Evolutionary conservation across 2,888 invertebrate genomes (phyloP).

Genomic region (Hirtodrosophila histrioides): DNA sequence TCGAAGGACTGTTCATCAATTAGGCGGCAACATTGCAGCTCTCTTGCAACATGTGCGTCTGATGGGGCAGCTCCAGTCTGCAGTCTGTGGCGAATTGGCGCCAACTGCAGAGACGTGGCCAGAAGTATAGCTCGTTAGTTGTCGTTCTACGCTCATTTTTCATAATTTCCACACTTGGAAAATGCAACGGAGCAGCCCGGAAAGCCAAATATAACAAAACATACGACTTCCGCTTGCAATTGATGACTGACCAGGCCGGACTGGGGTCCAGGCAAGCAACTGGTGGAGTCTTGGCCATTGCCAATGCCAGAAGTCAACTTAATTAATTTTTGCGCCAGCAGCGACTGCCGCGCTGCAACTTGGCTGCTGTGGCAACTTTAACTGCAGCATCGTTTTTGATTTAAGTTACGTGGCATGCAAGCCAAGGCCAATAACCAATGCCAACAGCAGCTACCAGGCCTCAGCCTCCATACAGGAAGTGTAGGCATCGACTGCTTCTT

Average conservation of each 20-base stretch:
- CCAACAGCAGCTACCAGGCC: slow-evolving; percentile 43
- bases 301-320: slow-evolving; percentile 81
- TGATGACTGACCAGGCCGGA: slow-evolving; percentile 28
- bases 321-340: slow-evolving; percentile 74
- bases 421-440: slow-evolving; percentile 38
- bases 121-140: slow-evolving; percentile 48
- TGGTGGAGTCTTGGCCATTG: slow-evolving; percentile 29
- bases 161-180: slow-evolving; percentile 71
- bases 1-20: slow-evolving; percentile 57
- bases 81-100: slow-evolving; percentile 16
- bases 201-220: slow-evolving; percentile 74
- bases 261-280: not conserved
- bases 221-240: slow-evolving; percentile 73
- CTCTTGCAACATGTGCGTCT: slow-evolving; percentile 62
- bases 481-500: slow-evolving; percentile 53
- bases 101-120: slow-evolving; percentile 5
- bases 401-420: slow-evolving; percentile 63
- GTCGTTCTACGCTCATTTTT: slow-evolving; percentile 64
- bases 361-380: slow-evolving; percentile 21
- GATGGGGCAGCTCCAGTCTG: slow-evolving; percentile 37
- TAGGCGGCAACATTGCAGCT: slow-evolving; percentile 39
- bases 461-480: slow-evolving; percentile 46
- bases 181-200: slow-evolving; percentile 33
- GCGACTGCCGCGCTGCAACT: slow-evolving; percentile 36
- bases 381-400: slow-evolving; percentile 53